Conservation (phyloP, 2,797 vertebrate genomes). For the Manis crassicaudata region DNA sequence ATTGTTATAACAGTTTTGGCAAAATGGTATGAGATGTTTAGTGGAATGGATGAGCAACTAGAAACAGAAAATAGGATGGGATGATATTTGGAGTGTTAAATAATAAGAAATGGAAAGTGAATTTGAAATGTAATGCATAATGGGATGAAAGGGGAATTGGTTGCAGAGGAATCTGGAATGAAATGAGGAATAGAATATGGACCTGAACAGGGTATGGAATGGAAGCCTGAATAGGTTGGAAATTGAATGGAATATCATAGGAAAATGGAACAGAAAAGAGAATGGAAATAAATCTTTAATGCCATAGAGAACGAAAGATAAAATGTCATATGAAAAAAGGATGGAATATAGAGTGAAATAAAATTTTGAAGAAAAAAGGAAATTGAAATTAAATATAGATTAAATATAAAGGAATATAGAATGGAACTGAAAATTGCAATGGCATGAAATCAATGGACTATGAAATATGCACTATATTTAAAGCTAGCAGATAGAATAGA, state of each 20-base stretch:
- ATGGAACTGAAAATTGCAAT: constrained; percentile 26
- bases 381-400: neutral
- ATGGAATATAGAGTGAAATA: constrained; percentile 27
- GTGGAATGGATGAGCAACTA: constrained; percentile 19
- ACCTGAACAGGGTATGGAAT: neutral
- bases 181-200: constrained; percentile 8
- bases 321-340: constrained; percentile 30
- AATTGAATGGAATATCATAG: neutral
- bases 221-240: constrained; percentile 19
- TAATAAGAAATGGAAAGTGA: constrained; percentile 35
- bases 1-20: constrained; percentile 37
- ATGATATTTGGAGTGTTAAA: constrained; percentile 36
- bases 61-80: constrained; percentile 22
- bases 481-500: neutral
- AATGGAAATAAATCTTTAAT: constrained; percentile 43
- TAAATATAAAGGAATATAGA: neutral
- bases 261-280: constrained; percentile 8
- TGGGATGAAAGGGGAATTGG: constrained; percentile 9
- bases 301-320: neutral
- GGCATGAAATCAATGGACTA: constrained; percentile 30
- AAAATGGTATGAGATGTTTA: constrained; percentile 42
- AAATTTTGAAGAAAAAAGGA: neutral
- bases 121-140: constrained; percentile 44
- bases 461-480: constrained; percentile 16
- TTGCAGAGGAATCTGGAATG: constrained; percentile 15